Evolutionary conservation across 1,140 invertebrate species (phyloP), one percentile per base, ranked within the genome.

Genomic region (Arctopsyche grandis): DNA sequence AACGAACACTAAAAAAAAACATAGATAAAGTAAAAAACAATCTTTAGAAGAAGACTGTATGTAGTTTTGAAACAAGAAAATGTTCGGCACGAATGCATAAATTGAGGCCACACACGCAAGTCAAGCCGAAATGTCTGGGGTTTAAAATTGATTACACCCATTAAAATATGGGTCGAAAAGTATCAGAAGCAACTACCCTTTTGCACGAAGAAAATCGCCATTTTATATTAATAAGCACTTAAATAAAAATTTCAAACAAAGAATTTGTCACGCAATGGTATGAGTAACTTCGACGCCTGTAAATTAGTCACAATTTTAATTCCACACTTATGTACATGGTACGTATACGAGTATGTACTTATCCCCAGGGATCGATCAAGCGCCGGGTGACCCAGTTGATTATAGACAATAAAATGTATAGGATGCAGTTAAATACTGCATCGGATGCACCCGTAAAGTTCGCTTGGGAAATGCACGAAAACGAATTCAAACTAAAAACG

Each of bases 351-450:
- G 16, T 12, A 14, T 52, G 16, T 14, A 52, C 10, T 52, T 16
- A 24, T 76, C 74, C 74, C 16, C 1, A 63, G 74, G 74, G 74
- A 76, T 76, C 74, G 74, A 76, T 76, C 21, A 63, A 26, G 24
- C 16, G 63, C 74, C 52, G 56, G 58, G 56, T 76, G 74, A 76
- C 74, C 74, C 29, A 76, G 56, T 76, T 76, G 56, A 58, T 74
- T 66, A 10, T n/a, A 46, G 24, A 69, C 22, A 1, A 14, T n/a
- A 14, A 21, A 16, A 69, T 1, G 24, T 5, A 38, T 52, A 19
- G 56, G 9, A 60, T 16, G 16, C 1, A 21, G 56, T 38, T 4
- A 38, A 38, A 38, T 38, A 38, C 29, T 1, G 7, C 29, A 38
- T 38, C 29, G 29, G 29, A 38, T 1, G 7, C 29, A 38, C 7